These are phyloP conservation scores for Xylocampa areola DNA, from an alignment of 2,888 invertebrate species.

Conservation along the genomic window DNA sequence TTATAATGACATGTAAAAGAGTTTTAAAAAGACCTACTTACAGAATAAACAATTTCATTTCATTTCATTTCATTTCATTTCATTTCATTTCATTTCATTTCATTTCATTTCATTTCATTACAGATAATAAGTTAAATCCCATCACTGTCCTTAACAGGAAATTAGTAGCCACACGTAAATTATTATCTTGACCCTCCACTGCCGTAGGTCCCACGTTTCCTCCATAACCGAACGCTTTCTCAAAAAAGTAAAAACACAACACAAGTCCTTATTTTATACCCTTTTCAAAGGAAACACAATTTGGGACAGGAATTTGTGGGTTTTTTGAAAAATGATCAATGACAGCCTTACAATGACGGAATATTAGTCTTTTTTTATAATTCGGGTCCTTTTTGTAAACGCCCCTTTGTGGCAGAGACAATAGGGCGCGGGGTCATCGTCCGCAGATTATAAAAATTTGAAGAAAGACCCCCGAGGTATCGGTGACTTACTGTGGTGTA, in stretches of 20 bases:
- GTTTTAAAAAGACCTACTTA: too few relatives aligned
- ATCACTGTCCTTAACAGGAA: constrained; percentile 11
- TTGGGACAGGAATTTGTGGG: constrained; percentile 76
- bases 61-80: too few relatives aligned
- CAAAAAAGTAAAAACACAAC: constrained; percentile 59
- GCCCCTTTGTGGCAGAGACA: constrained; percentile 77
- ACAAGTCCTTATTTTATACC: constrained; percentile 45
- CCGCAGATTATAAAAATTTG: constrained; percentile 62
- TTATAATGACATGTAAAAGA: too few relatives aligned
- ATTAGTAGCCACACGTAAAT: constrained; percentile 52
- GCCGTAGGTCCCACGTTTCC: constrained; percentile 40
- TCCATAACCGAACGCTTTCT: constrained; percentile 43
- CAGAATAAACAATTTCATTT: too few relatives aligned
- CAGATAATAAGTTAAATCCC: constrained; percentile 1
- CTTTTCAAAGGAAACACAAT: constrained; percentile 79
- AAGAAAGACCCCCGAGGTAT: constrained; percentile 51
- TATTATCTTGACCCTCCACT: constrained; percentile 38
- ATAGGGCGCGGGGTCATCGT: constrained; percentile 77
- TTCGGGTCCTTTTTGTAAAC: constrained; percentile 58
- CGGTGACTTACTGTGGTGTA: constrained; percentile 46
- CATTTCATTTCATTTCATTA: background rate
- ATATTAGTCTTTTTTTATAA: constrained; percentile 73
- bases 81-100: too few relatives aligned
- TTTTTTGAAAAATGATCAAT: constrained; percentile 88
- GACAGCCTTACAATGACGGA: constrained; percentile 85